Evolutionary conservation across 2,113 vertebrate genomes (phyloP).

Genomic region (Onychorhynchus coronatus): DNA sequence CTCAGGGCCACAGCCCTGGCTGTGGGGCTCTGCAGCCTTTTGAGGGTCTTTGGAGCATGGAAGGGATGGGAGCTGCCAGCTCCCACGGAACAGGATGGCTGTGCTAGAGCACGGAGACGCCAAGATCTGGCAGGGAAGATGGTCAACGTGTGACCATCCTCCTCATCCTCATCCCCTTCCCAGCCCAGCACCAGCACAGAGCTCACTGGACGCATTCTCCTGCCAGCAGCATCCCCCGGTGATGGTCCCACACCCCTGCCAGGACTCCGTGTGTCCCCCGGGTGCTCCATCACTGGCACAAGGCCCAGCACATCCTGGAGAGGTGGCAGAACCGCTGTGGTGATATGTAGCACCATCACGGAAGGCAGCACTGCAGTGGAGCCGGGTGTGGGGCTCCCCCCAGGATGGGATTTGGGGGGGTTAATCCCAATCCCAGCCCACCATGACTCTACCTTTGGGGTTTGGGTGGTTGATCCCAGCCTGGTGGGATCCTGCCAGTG

Average conservation of each 20-base stretch:
- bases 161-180: neutral
- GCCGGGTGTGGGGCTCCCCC: fast-evolving
- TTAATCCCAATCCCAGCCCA: neutral
- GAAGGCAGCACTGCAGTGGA: fast-evolving
- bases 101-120: fast-evolving
- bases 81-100: neutral
- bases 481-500: neutral
- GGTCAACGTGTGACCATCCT: neutral
- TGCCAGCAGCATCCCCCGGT: fast-evolving
- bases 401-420: too few relatives aligned
- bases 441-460: fast-evolving
- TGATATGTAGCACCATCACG: fast-evolving
- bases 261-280: neutral
- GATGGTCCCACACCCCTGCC: neutral
- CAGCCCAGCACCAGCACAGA: neutral
- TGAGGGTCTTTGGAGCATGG: fast-evolving
- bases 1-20: fast-evolving
- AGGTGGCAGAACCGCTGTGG: neutral
- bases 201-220: fast-evolving
- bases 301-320: neutral
- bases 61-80: neutral
- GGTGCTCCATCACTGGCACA: neutral
- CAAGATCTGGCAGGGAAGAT: neutral
- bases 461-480: neutral
- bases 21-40: fast-evolving